These are phyloP conservation scores for Daboia siamensis DNA, from an alignment of 2,113 vertebrate species.

Conservation along the genomic window DNA sequence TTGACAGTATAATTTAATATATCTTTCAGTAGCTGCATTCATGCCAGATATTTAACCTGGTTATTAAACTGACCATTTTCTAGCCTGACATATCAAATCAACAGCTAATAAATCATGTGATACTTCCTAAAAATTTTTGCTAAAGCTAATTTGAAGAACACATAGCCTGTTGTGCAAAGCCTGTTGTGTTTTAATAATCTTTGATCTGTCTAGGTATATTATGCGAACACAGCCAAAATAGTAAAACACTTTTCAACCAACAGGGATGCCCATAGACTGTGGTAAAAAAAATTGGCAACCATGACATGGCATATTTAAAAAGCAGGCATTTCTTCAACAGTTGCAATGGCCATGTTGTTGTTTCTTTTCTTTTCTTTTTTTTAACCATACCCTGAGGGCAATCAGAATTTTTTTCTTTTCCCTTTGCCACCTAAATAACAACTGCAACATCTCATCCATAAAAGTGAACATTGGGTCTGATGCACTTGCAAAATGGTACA, in stretches of 20 bases:
- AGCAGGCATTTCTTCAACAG: background rate
- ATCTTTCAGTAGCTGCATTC: background rate
- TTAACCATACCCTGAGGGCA: background rate
- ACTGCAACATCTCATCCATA: constrained; percentile 16
- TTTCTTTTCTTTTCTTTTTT: background rate
- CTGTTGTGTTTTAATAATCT: background rate
- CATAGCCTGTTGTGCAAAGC: background rate
- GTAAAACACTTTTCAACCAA: background rate
- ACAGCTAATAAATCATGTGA: background rate
- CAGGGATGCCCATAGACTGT: background rate
- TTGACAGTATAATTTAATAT: background rate
- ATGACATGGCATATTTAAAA: background rate
- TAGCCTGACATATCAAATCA: background rate
- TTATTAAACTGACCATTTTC: background rate
- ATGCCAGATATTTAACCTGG: background rate
- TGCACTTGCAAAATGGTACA: background rate
- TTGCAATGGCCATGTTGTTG: background rate
- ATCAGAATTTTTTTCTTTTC: background rate
- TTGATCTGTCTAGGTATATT: background rate
- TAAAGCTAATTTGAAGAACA: background rate
- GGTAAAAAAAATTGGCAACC: background rate
- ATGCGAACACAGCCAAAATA: background rate
- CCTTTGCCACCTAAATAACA: constrained; percentile 7
- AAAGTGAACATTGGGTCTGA: background rate
- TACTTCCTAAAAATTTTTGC: background rate